These are phyloP conservation scores for Cecidostiba fungosa DNA, from an alignment of 2,888 invertebrate genomes.

Conservation along the genomic window DNA sequence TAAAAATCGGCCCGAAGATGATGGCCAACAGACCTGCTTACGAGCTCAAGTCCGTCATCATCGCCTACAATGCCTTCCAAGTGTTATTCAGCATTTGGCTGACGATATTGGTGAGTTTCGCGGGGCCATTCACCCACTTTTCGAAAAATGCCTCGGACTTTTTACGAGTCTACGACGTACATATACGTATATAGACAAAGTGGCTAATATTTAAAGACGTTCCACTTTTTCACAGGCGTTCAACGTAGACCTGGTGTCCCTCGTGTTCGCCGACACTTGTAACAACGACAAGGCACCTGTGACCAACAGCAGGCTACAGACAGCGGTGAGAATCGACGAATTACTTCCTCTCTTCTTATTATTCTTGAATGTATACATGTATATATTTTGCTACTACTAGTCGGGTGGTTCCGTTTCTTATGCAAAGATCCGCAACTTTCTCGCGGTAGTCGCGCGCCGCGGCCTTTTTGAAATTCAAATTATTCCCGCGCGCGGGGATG, in stretches of 20 bases:
- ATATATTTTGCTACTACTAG: not conserved
- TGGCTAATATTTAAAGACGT: not conserved
- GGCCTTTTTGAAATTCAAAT: slow-evolving; percentile 17
- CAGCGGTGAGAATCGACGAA: slow-evolving; percentile 64
- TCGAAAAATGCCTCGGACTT: not conserved
- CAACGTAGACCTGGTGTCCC: slow-evolving; percentile 63
- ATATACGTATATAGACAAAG: not conserved
- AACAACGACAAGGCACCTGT: slow-evolving; percentile 46
- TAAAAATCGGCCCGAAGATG: slow-evolving; percentile 88
- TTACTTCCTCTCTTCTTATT: slow-evolving; percentile 10
- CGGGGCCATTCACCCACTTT: not conserved
- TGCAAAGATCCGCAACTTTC: slow-evolving; percentile 33
- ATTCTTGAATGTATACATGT: not conserved
- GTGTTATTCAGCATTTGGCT: slow-evolving; percentile 92
- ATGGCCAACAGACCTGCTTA: slow-evolving; percentile 89
- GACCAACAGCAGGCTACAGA: slow-evolving; percentile 67
- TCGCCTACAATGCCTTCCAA: slow-evolving; percentile 93
- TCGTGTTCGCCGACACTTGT: slow-evolving; percentile 64
- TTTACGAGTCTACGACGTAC: not conserved
- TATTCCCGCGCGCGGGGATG: not conserved
- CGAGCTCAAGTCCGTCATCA: slow-evolving; percentile 87
- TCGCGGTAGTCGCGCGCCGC: not conserved
- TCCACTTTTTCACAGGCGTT: slow-evolving; percentile 65
- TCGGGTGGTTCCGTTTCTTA: slow-evolving; percentile 17
- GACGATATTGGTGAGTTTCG: slow-evolving; percentile 73